Percentiles rank a stretch among this genome's conserved stretches.
These are phyloP conservation scores for Pocillopora verrucosa DNA, from an alignment of 64 coral and sea anemone species.

Conservation along the genomic window DNA sequence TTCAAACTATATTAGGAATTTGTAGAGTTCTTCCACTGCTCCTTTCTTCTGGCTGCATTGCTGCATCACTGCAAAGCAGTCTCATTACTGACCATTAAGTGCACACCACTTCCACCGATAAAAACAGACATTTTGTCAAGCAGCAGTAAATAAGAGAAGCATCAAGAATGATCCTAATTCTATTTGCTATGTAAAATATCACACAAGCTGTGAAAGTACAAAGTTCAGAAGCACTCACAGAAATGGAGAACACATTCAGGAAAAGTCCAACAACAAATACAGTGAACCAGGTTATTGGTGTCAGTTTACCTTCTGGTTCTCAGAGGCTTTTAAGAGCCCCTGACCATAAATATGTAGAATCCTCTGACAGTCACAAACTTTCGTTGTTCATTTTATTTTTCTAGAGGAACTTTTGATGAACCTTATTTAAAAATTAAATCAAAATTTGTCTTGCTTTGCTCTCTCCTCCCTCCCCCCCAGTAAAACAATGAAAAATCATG, in stretches of 20 bases:
- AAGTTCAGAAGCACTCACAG: slow-evolving; percentile 91
- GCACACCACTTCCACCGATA: slow-evolving; percentile 93
- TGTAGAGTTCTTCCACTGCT: slow-evolving; percentile 67
- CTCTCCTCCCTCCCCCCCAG: too few relatives aligned
- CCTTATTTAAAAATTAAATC: too few relatives aligned
- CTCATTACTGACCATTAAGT: slow-evolving; percentile 40
- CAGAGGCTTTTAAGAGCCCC: too few relatives aligned
- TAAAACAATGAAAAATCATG: too few relatives aligned
- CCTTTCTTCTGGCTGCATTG: slow-evolving; percentile 54
- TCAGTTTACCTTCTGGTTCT: slow-evolving; percentile 86
- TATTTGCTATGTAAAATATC: slow-evolving; percentile 90
- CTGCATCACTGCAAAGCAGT: background rate
- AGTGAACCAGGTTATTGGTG: slow-evolving; percentile 82
- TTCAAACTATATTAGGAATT: slow-evolving; percentile 80
- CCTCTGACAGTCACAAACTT: too few relatives aligned
- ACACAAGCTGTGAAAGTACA: slow-evolving; percentile 81
- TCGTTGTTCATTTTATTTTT: too few relatives aligned
- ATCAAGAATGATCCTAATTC: slow-evolving; percentile 90
- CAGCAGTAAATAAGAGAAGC: slow-evolving; percentile 85
- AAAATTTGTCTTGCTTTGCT: too few relatives aligned
- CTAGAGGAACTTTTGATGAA: too few relatives aligned
- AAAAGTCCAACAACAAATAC: slow-evolving; percentile 92
- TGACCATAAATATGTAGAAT: too few relatives aligned
- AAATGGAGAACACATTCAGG: slow-evolving; percentile 87
- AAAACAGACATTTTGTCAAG: slow-evolving; percentile 93